phyloP scores from a whole-genome alignment of 35 echinoderm and acorn worm genomes.

The Lytechinus pictus region DNA sequence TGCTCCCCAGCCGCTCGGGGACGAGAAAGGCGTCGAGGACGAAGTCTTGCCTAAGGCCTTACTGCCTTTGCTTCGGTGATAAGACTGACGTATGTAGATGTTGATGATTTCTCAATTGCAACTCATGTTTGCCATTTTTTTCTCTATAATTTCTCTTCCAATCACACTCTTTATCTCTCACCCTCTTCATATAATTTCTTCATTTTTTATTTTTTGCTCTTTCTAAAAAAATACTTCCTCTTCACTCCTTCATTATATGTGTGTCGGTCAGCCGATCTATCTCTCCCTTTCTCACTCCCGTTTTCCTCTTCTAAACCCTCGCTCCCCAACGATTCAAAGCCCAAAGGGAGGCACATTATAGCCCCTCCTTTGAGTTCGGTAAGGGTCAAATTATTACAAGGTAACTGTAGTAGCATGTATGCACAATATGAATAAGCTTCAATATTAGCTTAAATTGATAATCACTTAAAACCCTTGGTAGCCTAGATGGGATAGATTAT shows the following conservation, averaged over 20 bases:
- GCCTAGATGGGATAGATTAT: too few species aligned
- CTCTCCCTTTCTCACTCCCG: too few species aligned
- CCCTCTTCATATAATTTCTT: neutral
- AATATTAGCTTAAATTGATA: too few species aligned
- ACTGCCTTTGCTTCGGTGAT: neutral
- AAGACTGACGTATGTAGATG: neutral
- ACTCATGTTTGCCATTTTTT: neutral
- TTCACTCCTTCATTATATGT: neutral
- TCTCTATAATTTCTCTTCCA: neutral
- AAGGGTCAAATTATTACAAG: too few species aligned
- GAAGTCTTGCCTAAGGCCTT: constrained; percentile 4
- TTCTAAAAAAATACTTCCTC: neutral
- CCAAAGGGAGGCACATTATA: too few species aligned
- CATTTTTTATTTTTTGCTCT: neutral
- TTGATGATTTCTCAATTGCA: constrained; percentile 19
- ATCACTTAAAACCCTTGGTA: too few species aligned
- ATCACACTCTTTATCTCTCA: neutral
- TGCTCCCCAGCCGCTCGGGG: neutral
- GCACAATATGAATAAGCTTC: too few species aligned
- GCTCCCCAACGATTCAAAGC: too few species aligned
- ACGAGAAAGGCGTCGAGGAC: constrained; percentile 12
- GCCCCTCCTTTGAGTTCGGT: too few species aligned
- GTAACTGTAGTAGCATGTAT: too few species aligned
- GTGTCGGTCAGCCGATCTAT: too few species aligned
- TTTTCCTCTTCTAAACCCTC: too few species aligned